These are phyloP conservation scores for Drosophila anomalata DNA, from an alignment of 2,888 invertebrate genomes.

Conservation along the genomic window DNA sequence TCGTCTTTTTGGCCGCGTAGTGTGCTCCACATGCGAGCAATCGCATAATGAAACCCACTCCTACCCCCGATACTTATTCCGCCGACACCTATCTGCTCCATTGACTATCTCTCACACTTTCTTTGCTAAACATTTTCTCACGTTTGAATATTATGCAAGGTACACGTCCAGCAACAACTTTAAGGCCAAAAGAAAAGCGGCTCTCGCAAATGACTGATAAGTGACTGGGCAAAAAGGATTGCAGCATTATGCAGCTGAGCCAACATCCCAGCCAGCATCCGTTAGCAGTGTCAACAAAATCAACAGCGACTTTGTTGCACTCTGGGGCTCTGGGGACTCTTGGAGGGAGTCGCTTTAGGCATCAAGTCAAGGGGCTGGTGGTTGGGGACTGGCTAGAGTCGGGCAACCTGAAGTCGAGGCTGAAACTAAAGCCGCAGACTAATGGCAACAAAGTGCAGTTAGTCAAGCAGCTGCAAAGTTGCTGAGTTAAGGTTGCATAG, in stretches of 20 bases:
- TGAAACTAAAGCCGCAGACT: conserved; percentile 39
- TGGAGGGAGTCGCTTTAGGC: background rate
- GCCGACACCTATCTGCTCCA: conserved; percentile 25
- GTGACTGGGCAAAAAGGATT: conserved; percentile 60
- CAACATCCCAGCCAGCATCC: conserved; percentile 58
- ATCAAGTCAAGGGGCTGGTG: background rate
- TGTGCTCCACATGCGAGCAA: conserved; percentile 49
- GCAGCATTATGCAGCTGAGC: conserved; percentile 64
- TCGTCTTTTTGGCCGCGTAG: conserved; percentile 32
- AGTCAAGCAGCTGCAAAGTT: conserved; percentile 61
- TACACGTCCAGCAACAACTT: conserved; percentile 20
- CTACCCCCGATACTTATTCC: background rate
- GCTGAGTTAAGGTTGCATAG: conserved; percentile 60
- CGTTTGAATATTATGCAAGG: conserved; percentile 53
- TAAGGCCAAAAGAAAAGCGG: background rate
- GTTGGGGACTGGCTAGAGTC: conserved; percentile 3
- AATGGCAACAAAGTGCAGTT: conserved; percentile 72
- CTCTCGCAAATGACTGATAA: conserved; percentile 55
- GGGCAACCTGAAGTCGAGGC: conserved; percentile 6
- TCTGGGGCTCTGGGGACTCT: conserved; percentile 3
- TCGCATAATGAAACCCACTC: conserved; percentile 33
- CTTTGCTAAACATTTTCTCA: conserved; percentile 65
- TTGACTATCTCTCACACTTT: conserved; percentile 42
- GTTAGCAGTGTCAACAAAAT: conserved; percentile 66
- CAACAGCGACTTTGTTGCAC: conserved; percentile 48